Evolutionary conservation across 2,797 vertebrate species (phyloP).

Genomic region (Tokudaia muenninki): DNA sequence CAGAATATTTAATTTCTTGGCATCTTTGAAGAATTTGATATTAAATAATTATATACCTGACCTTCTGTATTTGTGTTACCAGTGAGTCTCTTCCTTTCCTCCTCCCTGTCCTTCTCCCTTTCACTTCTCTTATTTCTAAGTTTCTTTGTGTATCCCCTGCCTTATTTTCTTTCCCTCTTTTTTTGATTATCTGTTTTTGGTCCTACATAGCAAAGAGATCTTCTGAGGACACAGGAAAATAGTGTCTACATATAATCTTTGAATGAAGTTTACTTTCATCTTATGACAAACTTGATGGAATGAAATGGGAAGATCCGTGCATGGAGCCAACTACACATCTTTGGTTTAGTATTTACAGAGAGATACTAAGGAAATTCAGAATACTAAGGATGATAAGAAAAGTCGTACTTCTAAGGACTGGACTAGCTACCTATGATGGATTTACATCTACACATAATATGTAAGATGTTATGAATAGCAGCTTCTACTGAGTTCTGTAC

Average conservation of each 20-base stretch:
- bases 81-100: background rate
- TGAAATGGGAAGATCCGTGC: background rate
- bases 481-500: background rate
- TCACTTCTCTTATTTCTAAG: background rate
- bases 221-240: background rate
- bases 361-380: background rate
- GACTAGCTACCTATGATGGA: background rate
- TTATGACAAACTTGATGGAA: background rate
- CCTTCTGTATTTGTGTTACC: background rate
- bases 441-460: fast-evolving
- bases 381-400: background rate
- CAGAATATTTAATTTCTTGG: constrained; percentile 16
- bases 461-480: background rate
- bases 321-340: background rate
- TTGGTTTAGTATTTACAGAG: background rate
- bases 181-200: background rate
- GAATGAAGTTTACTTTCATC: background rate
- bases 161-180: too few species aligned
- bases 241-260: background rate
- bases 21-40: constrained; percentile 20
- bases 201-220: background rate
- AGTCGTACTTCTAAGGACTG: background rate
- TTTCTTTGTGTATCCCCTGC: background rate
- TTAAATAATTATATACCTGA: background rate
- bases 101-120: fast-evolving